Evolutionary conservation across 2,113 vertebrate genomes (phyloP).

Genomic region (Phrynosoma platyrhinos): DNA sequence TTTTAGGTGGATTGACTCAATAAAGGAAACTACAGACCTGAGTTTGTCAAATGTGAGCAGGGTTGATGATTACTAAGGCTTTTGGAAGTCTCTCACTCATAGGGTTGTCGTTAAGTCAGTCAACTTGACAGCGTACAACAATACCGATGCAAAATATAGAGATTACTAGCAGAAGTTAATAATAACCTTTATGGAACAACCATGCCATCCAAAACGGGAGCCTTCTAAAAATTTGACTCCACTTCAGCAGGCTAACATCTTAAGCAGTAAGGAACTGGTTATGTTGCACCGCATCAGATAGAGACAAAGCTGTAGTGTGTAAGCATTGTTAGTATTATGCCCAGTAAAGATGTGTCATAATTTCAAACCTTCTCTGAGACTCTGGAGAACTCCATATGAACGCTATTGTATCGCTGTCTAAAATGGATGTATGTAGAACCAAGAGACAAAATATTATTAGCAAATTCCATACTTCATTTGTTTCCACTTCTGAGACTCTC

Average conservation of each 20-base stretch:
- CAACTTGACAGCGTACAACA: too few species aligned
- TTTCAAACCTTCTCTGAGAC: neutral
- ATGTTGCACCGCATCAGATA: neutral
- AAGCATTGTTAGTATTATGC: neutral
- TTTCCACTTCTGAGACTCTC: conserved; percentile 25
- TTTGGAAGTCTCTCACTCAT: too few species aligned
- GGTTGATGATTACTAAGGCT: too few species aligned
- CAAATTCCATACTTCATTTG: conserved; percentile 16
- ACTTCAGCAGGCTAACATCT: neutral
- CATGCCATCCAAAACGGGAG: too few species aligned
- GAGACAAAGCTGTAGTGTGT: neutral
- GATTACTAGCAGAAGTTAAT: too few species aligned
- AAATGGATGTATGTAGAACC: neutral
- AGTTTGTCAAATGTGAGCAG: too few species aligned
- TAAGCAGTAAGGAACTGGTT: neutral
- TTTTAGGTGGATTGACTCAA: too few species aligned
- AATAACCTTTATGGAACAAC: too few species aligned
- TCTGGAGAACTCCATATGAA: neutral
- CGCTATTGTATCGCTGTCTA: neutral
- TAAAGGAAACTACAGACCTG: too few species aligned
- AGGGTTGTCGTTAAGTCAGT: too few species aligned
- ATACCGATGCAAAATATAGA: too few species aligned
- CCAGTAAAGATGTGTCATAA: neutral
- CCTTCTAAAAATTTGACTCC: too few species aligned
- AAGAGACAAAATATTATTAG: conserved; percentile 27